A percentile compares a stretch with the other conserved stretches of the same genome.
Conservation (phyloP, 1,140 invertebrate species). For the Himalopsyche phryganea region DNA sequence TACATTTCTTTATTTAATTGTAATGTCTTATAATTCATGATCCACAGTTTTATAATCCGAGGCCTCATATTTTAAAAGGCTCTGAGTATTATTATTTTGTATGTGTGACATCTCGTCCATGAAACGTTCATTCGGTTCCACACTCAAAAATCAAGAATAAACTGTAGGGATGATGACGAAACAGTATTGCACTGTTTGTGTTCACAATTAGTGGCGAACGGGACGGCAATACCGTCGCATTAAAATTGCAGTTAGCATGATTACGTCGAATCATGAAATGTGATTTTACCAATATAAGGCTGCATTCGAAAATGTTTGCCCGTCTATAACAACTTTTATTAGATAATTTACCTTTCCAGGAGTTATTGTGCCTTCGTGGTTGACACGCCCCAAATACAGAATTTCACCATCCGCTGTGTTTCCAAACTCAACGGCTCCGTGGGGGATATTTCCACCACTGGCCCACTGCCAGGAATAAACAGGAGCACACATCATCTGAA, state of each 20-base stretch:
- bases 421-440: constrained; percentile 58
- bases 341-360: constrained; percentile 58
- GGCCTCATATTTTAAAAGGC: too few relatives aligned
- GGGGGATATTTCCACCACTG: constrained; percentile 57
- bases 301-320: neutral
- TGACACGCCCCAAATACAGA: constrained; percentile 61
- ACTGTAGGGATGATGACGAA: too few relatives aligned
- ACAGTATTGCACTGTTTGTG: neutral
- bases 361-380: constrained; percentile 59
- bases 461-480: constrained; percentile 63
- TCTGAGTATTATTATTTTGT: too few relatives aligned
- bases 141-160: too few relatives aligned
- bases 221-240: neutral
- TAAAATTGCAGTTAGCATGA: neutral
- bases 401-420: constrained; percentile 60
- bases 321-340: neutral
- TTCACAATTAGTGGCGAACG: neutral
- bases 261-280: neutral
- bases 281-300: neutral
- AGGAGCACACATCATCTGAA: constrained; percentile 58
- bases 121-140: too few relatives aligned
- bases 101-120: too few relatives aligned
- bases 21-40: too few relatives aligned
- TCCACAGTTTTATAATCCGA: too few relatives aligned
- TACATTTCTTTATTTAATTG: too few relatives aligned